These are phyloP conservation scores for Etheostoma cragini DNA, from an alignment of 2,113 vertebrate species.

Conservation along the genomic window DNA sequence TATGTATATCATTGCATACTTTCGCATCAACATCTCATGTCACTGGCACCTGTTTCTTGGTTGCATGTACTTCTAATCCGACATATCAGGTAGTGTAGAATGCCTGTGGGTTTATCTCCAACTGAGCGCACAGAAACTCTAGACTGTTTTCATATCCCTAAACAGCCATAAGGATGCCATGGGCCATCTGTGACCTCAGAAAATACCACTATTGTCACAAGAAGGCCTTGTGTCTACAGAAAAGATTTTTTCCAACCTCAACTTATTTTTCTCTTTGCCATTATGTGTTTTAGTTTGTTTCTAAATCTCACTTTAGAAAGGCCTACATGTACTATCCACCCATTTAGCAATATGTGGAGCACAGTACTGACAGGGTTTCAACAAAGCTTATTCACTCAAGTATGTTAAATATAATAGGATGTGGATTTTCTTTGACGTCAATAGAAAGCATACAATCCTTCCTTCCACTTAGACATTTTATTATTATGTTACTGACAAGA, in stretches of 20 bases:
- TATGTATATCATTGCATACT: slow-evolving; percentile 23
- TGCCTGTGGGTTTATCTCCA: slow-evolving; percentile 63
- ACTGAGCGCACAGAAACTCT: slow-evolving; percentile 67
- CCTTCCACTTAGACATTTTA: background rate
- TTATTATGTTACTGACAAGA: background rate
- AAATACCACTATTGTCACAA: slow-evolving; percentile 53
- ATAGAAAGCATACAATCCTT: background rate
- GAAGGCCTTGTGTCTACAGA: slow-evolving; percentile 24
- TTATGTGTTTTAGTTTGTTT: background rate
- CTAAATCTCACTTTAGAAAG: background rate
- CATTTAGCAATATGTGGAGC: background rate
- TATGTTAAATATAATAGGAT: background rate
- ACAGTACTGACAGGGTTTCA: background rate
- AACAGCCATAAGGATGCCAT: slow-evolving; percentile 72
- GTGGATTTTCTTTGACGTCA: background rate
- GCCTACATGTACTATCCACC: background rate
- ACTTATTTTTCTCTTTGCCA: background rate
- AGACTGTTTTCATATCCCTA: slow-evolving; percentile 72
- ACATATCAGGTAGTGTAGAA: slow-evolving; percentile 70
- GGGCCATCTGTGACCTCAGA: slow-evolving; percentile 47
- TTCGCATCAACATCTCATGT: slow-evolving; percentile 55
- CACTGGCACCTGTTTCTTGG: slow-evolving; percentile 72
- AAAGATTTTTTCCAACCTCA: background rate
- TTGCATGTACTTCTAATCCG: slow-evolving; percentile 64
- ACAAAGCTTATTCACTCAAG: background rate